phyloP scores from a whole-genome alignment of 53 echinoderm and acorn worm species.

The Glandiceps talaboti region DNA sequence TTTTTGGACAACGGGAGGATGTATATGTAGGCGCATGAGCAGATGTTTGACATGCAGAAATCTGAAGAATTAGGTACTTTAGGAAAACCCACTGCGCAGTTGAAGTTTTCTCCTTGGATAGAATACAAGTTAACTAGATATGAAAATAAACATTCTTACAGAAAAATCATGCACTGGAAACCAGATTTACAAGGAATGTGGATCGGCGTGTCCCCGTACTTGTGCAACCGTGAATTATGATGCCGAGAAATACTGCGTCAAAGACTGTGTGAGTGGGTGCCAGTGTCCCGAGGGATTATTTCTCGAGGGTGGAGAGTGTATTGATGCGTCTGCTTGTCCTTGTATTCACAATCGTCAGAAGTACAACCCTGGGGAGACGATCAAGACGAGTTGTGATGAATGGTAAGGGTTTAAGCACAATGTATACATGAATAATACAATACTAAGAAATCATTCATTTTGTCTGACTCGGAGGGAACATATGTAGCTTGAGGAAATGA shows the following conservation, averaged over 20 bases:
- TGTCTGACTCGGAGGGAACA: neutral
- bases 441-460: neutral
- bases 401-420: constrained; percentile 50
- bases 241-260: constrained; percentile 29
- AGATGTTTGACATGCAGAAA: too few relatives aligned
- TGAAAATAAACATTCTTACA: too few relatives aligned
- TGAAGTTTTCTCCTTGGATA: too few relatives aligned
- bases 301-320: constrained; percentile 61
- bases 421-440: too few relatives aligned
- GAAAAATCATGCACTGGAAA: constrained; percentile 61
- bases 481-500: neutral
- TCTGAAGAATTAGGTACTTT: too few relatives aligned
- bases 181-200: constrained; percentile 69
- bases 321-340: constrained; percentile 45
- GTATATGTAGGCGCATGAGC: too few relatives aligned
- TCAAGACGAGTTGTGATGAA: constrained; percentile 48
- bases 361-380: constrained; percentile 60
- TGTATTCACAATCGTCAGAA: constrained; percentile 75
- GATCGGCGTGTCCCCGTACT: constrained; percentile 53
- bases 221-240: constrained; percentile 44
- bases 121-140: too few relatives aligned
- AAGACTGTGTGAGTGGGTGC: constrained; percentile 68
- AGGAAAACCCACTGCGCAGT: too few relatives aligned
- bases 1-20: too few relatives aligned
- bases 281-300: constrained; percentile 71